Evolutionary conservation across 92 coral and sea anemone species (phyloP).

Genomic region (Meandrina meandrites): DNA sequence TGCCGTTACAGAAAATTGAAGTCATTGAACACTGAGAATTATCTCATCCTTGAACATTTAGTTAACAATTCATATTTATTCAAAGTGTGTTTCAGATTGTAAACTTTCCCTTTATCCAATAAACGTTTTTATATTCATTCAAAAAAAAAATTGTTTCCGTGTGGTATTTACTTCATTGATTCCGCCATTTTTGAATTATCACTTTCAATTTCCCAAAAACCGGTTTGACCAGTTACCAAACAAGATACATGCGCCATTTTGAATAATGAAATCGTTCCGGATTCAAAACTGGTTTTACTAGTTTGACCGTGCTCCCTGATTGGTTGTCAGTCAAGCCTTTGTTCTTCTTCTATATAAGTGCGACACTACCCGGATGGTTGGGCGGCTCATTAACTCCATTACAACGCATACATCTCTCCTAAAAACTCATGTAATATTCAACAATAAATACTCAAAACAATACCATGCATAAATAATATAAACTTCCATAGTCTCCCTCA

Average conservation of each 20-base stretch:
- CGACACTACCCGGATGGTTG: neutral
- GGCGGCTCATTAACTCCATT: neutral
- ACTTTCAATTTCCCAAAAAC: too few species aligned
- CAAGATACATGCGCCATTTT: too few species aligned
- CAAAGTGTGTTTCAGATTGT: neutral
- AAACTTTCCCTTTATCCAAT: neutral
- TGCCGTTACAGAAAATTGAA: neutral
- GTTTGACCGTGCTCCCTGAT: neutral
- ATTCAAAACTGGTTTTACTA: neutral
- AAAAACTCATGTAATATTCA: neutral
- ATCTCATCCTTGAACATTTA: neutral
- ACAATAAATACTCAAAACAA: too few species aligned
- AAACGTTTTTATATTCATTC: too few species aligned
- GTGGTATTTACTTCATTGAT: too few species aligned
- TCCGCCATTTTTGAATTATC: too few species aligned
- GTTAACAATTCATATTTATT: too few species aligned
- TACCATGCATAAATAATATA: slow-evolving; percentile 8
- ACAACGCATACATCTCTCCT: neutral
- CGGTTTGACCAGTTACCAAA: too few species aligned
- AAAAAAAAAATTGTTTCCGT: too few species aligned
- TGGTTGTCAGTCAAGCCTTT: neutral
- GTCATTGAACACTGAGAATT: too few species aligned
- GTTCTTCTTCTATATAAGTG: neutral
- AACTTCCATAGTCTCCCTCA: too few species aligned
- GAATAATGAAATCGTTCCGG: too few species aligned